Evolutionary conservation across 2,113 vertebrate species (phyloP).

Genomic region (Falcunculus frontatus): DNA sequence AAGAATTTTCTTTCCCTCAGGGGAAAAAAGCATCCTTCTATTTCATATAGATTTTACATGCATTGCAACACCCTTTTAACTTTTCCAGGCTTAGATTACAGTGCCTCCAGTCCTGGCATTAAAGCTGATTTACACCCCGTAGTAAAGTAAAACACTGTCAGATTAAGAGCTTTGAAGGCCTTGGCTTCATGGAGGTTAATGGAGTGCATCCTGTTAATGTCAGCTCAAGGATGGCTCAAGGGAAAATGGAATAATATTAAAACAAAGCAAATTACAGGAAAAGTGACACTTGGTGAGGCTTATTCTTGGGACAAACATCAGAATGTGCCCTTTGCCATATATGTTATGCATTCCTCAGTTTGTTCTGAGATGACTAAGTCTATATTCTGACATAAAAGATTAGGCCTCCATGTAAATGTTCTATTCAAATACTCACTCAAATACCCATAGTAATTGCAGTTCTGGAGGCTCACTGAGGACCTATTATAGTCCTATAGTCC

Average conservation of each 20-base stretch:
- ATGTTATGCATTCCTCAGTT: neutral
- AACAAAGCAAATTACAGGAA: neutral
- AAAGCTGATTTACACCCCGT: constrained; percentile 15
- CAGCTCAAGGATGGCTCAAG: neutral
- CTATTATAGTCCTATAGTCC: neutral
- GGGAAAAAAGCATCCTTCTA: neutral
- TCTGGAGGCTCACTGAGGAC: neutral
- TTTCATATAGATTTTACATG: constrained; percentile 25
- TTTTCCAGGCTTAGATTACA: constrained; percentile 18
- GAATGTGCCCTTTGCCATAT: neutral
- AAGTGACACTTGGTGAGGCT: neutral
- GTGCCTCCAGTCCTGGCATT: constrained; percentile 21
- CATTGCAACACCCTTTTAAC: neutral
- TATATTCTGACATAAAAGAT: neutral
- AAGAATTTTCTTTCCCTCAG: neutral
- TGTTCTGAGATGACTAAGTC: neutral
- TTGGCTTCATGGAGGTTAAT: constrained; percentile 15
- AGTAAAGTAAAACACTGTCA: constrained; percentile 7
- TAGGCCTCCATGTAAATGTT: neutral
- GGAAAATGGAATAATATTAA: neutral
- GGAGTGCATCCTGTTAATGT: neutral
- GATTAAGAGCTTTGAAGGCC: neutral
- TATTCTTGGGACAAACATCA: neutral
- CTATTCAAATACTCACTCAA: neutral
- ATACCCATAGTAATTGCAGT: neutral